These are phyloP conservation scores for Otus sunia DNA, from an alignment of 2,113 vertebrate genomes.

Conservation along the genomic window DNA sequence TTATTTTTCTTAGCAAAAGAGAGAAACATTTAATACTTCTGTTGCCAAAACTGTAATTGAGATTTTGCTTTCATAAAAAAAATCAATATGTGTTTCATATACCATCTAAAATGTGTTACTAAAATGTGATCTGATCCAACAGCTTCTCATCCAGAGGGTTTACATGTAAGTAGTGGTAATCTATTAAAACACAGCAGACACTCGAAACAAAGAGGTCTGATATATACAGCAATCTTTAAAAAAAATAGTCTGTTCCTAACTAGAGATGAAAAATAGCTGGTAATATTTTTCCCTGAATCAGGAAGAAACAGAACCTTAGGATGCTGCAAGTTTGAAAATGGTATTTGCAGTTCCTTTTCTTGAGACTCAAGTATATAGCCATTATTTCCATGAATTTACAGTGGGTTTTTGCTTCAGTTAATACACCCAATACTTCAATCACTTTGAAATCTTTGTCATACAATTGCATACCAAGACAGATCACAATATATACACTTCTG, in stretches of 20 bases:
- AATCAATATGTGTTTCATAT: not conserved
- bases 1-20: not conserved
- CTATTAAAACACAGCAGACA: not conserved
- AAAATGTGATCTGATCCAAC: not conserved
- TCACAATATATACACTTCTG: not conserved
- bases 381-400: not conserved
- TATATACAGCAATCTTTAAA: not conserved
- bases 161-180: not conserved
- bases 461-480: not conserved
- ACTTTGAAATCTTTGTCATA: not conserved
- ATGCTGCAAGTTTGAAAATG: not conserved
- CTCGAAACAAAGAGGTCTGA: not conserved
- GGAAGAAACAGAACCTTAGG: not conserved
- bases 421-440: not conserved
- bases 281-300: not conserved
- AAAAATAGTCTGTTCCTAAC: not conserved
- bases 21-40: not conserved
- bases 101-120: not conserved
- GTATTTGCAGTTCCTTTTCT: not conserved
- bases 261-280: not conserved
- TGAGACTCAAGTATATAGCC: not conserved
- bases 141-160: not conserved
- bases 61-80: not conserved
- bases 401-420: not conserved
- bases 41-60: not conserved